Conservation (phyloP, 2,113 vertebrate species). For the Parus major region DNA sequence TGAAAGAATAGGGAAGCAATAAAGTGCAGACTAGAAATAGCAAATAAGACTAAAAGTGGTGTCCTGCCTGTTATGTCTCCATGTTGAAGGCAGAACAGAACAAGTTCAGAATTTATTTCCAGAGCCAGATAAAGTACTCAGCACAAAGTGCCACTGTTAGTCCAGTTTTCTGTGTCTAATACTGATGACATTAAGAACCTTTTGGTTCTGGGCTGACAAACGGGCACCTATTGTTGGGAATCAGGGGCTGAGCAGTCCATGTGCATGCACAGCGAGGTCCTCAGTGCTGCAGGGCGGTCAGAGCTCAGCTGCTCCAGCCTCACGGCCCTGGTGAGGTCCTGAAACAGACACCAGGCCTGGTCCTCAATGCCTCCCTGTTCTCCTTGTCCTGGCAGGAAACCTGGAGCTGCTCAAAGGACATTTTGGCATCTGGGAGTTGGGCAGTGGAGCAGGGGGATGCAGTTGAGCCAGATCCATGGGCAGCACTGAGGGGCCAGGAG, state of each 20-base stretch:
- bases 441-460: neutral
- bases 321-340: neutral
- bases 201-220: slow-evolving; percentile 10
- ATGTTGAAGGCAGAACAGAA: slow-evolving; percentile 49
- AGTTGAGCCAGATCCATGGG: neutral
- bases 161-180: slow-evolving; percentile 55
- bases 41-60: slow-evolving; percentile 59
- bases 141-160: slow-evolving; percentile 54
- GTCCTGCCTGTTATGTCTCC: slow-evolving; percentile 6
- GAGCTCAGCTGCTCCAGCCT: neutral
- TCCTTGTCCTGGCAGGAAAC: neutral
- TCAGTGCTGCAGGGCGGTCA: neutral
- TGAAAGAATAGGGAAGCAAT: neutral
- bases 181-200: slow-evolving; percentile 25
- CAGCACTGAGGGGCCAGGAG: neutral
- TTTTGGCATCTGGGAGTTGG: neutral
- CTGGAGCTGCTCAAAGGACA: neutral
- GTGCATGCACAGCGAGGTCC: neutral
- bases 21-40: slow-evolving; percentile 3
- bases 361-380: neutral
- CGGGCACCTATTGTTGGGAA: neutral
- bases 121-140: neutral
- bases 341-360: neutral
- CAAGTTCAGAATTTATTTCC: slow-evolving; percentile 65
- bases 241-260: neutral